Evolutionary conservation across 2,888 invertebrate species (phyloP), one percentile per base, ranked within the genome.

Genomic region (Zygaena filipendulae): DNA sequence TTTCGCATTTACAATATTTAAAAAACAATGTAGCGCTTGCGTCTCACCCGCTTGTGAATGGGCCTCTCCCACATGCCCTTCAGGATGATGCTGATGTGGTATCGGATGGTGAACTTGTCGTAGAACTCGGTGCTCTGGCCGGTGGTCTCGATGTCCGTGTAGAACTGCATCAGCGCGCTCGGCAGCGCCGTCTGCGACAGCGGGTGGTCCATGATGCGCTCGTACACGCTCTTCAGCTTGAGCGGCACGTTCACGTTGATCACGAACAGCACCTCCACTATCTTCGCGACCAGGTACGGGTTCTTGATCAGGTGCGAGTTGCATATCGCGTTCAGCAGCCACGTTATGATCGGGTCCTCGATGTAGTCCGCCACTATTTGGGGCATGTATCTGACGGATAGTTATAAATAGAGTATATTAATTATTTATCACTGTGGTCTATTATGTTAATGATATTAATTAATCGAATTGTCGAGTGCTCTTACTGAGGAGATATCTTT

Each of bases 111-210:
- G 71, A 99, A 99, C 77, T 99, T 99, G 74, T 98, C 98, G 58
- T 97, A 99, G 77, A 99, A 99, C 77, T 99, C 99, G 18, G 95
- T 95, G 68, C 94, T 95, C 45, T 97, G 93, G 6, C 98, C 98
- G 6, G 97, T 98, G 7, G 94, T 93, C 80, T 98, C 98, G 30
- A 97, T 94, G 52, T 97, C 97, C 47, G 97, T 95, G 72, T 99
- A 99, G 80, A 99, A 99, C 70, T 94, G 94, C 95, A 98, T 97
- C 20, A 99, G 82, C 10, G 92, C 90, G 43, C 94, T 90, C 1
- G 96, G 92, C 34, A 99, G 80, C 33, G 86, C 83, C 3, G 87
- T 87, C 49, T 91, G 88, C 1, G 77, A 77, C 61, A 77, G 59
- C 28, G 91, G 91, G 62, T 97, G 95, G 41, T 90, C 87, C 87